Evolutionary conservation across 2,797 vertebrate species (phyloP).

Genomic region (Saxicola maurus): DNA sequence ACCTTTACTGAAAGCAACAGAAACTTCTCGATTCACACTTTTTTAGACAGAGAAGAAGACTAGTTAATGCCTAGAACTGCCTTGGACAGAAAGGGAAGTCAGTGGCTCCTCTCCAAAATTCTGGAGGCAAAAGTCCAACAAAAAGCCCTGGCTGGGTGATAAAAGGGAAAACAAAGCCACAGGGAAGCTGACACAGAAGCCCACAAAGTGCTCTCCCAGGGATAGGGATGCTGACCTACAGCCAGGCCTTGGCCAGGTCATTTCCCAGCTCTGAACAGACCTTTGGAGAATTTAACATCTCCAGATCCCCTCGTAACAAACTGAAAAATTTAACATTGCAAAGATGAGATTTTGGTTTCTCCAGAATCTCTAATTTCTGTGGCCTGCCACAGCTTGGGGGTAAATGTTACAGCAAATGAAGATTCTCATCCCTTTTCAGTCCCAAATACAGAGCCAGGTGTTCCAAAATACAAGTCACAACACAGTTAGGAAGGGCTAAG

Average conservation of each 20-base stretch:
- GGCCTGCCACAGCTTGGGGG: neutral
- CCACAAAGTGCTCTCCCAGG: neutral
- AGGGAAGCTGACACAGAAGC: neutral
- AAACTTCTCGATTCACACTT: neutral
- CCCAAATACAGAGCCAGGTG: neutral
- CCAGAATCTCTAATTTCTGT: neutral
- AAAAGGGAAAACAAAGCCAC: neutral
- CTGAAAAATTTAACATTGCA: neutral
- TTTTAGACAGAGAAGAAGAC: neutral
- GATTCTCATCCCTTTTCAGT: neutral
- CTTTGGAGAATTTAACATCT: neutral
- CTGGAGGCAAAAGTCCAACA: neutral
- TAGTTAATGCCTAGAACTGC: neutral
- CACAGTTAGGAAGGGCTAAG: neutral
- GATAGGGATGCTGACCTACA: neutral
- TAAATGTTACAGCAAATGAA: neutral
- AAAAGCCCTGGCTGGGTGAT: neutral
- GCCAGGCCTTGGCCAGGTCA: neutral
- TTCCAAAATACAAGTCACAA: slow-evolving; percentile 33
- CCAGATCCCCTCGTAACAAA: neutral
- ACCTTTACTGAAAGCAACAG: neutral
- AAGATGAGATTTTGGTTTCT: neutral
- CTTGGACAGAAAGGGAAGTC: neutral
- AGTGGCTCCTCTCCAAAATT: neutral
- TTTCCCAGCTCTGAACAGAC: neutral